These are phyloP conservation scores for Branchinecta lynchi DNA, from an alignment of 1,140 invertebrate species.

Conservation along the genomic window DNA sequence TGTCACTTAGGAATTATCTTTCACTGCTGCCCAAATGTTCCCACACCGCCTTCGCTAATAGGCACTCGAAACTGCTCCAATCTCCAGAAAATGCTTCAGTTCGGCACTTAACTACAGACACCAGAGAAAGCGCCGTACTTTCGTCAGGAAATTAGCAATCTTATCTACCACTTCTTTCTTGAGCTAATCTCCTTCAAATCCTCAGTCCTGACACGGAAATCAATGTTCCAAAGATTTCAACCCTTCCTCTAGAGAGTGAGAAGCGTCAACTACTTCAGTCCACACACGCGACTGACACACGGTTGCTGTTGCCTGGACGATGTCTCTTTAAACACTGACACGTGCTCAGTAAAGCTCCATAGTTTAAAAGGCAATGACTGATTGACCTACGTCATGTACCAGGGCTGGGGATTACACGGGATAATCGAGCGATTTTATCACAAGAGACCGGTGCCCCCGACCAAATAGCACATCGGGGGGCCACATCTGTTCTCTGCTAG, in stretches of 20 bases:
- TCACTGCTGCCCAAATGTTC: too few species aligned
- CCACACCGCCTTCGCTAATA: too few species aligned
- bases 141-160: not conserved
- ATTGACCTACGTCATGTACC: not conserved
- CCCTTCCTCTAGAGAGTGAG: not conserved
- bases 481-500: not conserved
- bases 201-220: not conserved
- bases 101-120: too few species aligned
- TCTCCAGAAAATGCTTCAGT: too few species aligned
- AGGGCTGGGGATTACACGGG: constrained; percentile 2
- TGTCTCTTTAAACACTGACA: constrained; percentile 9
- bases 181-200: not conserved
- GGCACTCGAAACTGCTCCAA: too few species aligned
- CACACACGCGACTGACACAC: not conserved
- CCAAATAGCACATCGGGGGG: constrained; percentile 3
- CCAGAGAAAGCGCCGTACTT: too few species aligned
- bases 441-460: not conserved
- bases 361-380: not conserved
- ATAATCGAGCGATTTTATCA: constrained; percentile 1
- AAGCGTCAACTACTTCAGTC: not conserved
- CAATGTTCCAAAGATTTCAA: not conserved
- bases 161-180: not conserved
- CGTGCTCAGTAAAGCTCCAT: not conserved
- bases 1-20: too few species aligned
- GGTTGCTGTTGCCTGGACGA: too few species aligned